A percentile compares a stretch with the other conserved stretches of the same genome.
These are phyloP conservation scores for Mormyrus proboscirostris DNA, from an alignment of 2,797 vertebrate genomes.

Conservation along the genomic window DNA sequence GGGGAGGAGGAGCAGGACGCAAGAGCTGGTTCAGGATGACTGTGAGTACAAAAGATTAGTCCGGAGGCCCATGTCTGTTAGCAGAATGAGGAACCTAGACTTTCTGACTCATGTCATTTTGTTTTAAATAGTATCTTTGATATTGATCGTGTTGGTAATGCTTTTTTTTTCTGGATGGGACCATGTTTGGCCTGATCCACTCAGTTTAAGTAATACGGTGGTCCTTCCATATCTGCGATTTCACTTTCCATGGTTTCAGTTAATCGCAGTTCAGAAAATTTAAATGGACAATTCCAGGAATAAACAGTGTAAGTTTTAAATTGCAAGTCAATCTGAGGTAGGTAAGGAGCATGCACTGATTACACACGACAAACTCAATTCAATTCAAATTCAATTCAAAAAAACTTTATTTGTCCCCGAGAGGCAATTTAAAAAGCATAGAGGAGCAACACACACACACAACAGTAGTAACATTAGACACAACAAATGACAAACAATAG, in stretches of 20 bases:
- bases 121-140: not conserved
- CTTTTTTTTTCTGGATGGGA: not conserved
- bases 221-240: not conserved
- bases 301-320: not conserved
- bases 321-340: not conserved
- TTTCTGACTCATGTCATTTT: not conserved
- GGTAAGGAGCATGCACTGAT: not conserved
- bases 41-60: constrained; percentile 51
- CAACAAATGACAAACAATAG: too few relatives aligned
- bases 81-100: not conserved
- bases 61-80: not conserved
- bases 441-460: too few relatives aligned
- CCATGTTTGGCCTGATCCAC: not conserved
- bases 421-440: too few relatives aligned
- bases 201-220: not conserved
- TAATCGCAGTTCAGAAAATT: not conserved
- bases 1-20: constrained; percentile 44
- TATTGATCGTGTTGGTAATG: not conserved
- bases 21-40: constrained; percentile 77
- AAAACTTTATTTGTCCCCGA: too few relatives aligned
- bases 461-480: too few relatives aligned
- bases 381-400: too few relatives aligned
- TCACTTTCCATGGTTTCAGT: not conserved
- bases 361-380: not conserved
- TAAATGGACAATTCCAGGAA: not conserved